Base-by-base conservation (phyloP, 2,888 invertebrate species). In the Trichogramma dendrolimi region DNA sequence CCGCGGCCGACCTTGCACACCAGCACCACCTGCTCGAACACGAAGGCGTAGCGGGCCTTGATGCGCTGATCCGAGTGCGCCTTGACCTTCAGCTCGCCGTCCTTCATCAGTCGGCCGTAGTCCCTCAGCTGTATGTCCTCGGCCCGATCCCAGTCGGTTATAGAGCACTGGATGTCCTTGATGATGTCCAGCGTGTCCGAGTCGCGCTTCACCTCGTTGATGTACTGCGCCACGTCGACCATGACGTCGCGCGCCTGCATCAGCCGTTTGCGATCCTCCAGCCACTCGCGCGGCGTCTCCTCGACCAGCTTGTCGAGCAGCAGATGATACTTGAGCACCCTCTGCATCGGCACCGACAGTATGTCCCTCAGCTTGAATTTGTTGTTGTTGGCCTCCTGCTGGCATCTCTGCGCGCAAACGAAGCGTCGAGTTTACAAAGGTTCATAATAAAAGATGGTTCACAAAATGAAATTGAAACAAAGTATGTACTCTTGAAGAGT, bases 171-270 rank as follows among this genome's bases (percentile, higher is more conserved):
- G 58, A 98, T 91, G 81, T 95, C 93, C 68, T 88, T 87, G 70
- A 98, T 92, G 64, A 96, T 87, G 67, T 90, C 88, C 61, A 96
- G 83, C 68, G 93, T 92, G 78, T 98, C 98, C 60, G 93, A 93
- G 80, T 99, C 99, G 58, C 98, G 83, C 72, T 96, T 97, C 57
- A 96, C 94, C 83, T 99, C 99, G 79, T 99, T 99, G 65, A 98
- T 95, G 79, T 94, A 99, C 73, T 94, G 90, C 4, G 96, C 94
- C 44, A 98, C 90, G 80, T 98, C 97, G 67, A 94, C 87, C 96
- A 97, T 97, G 52, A 94, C 92, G 78, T 96, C 95, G 71, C 94
- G 88, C 42, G 97, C 96, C 67, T 90, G 85, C 72, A 91, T 89
- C 70, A 97, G 78, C 11, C 90, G 89, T 6, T 87, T 84, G 75